Conservation (phyloP, 2,113 vertebrate species). For the human (Homo sapiens) region GRCh38 chr3:49535501-49536000, state of each 20-base stretch:
- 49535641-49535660: background rate
- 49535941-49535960: background rate
- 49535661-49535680: background rate
- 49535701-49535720: background rate
- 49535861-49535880: background rate
- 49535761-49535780: background rate
- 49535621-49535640: constrained; percentile 54
- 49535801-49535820: background rate
- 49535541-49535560: constrained; percentile 84
- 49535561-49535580: constrained; percentile 83
- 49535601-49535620: constrained; percentile 80
- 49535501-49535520: constrained; percentile 86
- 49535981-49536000: background rate
- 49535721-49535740: background rate
- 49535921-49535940: background rate
- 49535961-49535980: background rate
- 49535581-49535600: constrained; percentile 83
- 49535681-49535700: background rate
- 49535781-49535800: background rate
- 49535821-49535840: background rate
- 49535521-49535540: constrained; percentile 83
- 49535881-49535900: background rate
- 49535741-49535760: background rate
- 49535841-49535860: background rate
- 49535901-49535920: background rate